Percentiles rank a stretch among this genome's conserved stretches.
phyloP scores from a whole-genome alignment of 2,113 vertebrate genomes.

The Malurus alboscapulatus region DNA sequence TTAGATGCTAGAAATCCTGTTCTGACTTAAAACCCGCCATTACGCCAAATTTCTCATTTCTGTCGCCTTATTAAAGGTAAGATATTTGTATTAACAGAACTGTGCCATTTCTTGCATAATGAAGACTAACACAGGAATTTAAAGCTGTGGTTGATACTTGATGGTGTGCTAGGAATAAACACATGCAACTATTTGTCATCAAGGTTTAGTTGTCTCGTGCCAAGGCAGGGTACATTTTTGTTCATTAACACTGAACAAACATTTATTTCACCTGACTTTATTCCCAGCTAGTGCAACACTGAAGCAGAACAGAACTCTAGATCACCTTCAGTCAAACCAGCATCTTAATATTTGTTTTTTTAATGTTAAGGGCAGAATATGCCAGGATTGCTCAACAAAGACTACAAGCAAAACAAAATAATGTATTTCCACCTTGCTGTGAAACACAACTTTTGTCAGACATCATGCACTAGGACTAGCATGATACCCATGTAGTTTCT shows the following conservation, averaged over 20 bases:
- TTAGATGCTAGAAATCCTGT: background rate
- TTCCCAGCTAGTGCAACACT: background rate
- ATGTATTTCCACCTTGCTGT: background rate
- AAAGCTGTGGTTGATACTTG: background rate
- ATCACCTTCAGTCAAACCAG: background rate
- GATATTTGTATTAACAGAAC: background rate
- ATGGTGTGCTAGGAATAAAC: background rate
- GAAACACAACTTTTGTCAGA: background rate
- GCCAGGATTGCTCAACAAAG: background rate
- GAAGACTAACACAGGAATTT: background rate
- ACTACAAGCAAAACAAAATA: background rate
- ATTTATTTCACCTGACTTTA: conserved; percentile 11
- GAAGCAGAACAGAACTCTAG: conserved; percentile 20
- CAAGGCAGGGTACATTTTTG: conserved; percentile 2
- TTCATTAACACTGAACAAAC: conserved; percentile 20
- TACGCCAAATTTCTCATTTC: background rate
- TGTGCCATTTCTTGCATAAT: background rate
- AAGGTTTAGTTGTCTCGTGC: background rate
- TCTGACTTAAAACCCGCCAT: background rate
- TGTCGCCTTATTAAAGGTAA: background rate
- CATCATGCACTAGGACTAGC: background rate
- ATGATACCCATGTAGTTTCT: background rate
- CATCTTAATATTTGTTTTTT: background rate
- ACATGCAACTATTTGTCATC: background rate
- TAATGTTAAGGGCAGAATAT: background rate